Evolutionary conservation across 1,140 invertebrate genomes (phyloP), one percentile per base, ranked within the genome.

Genomic region (Rhagoletis pomonella): DNA sequence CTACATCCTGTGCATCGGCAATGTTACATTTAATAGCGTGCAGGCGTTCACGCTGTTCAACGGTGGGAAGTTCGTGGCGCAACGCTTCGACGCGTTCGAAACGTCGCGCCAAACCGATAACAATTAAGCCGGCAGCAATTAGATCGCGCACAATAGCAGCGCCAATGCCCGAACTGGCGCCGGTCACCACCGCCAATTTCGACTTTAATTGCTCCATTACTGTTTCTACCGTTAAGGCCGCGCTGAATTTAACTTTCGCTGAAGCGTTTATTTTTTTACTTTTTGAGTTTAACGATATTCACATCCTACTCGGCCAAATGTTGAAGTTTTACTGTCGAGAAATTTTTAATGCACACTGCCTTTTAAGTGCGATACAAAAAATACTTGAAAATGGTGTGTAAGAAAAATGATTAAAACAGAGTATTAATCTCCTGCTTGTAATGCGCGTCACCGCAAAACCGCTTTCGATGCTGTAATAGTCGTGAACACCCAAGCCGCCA

Each of bases 41-140:
- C 0, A 95, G 90, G 73, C 93, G 90, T 7, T 93, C 94, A 3
- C 89, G 89, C 55, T 89, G 86, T 9, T 84, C 88, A 17, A 87
- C 60, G 0, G 44, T 42, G 29, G 88, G 84, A 17, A 60, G 85
- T 86, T 50, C 91, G 90, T 42, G 42, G 89, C 87, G 92, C 89
- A 90, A 88, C 86, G 94, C 93, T 86, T 95, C 90, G 47, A 97
- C 92, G 64, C 93, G 93, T 29, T 95, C 93, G 10, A 94, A 88
- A 87, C 95, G 94, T 86, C 96, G 94, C 0, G 96, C 96, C 42
- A 97, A 93, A 2, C 95, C 97, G 0, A 96, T 94, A 17, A 97
- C 96, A 87, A 93, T 93, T 90, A 95, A 90, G 17, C 95, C 95
- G 88, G 93, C 89, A 50, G 93, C 89, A 4, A 94, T 93, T 50